Base-by-base conservation (phyloP, 92 coral and sea anemone genomes). In the Metridium senile region DNA sequence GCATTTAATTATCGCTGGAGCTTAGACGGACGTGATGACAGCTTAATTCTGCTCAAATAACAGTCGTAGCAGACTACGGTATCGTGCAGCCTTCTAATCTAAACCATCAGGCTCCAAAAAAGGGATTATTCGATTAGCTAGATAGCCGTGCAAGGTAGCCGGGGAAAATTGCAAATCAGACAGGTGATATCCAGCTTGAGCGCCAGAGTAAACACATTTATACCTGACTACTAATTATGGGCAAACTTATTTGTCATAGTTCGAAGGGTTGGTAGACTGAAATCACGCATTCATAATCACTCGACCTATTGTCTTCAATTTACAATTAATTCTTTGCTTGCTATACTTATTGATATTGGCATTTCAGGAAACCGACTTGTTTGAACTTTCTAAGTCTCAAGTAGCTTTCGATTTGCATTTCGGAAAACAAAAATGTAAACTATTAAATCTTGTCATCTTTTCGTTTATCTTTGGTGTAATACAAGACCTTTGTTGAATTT, bases 381-480 rank as follows among this genome's bases (percentile, higher is more conserved):
- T 92, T 92, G 93, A 84, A 72, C 87, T 85, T 79, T 54, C 70
- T 70, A 81, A 69, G 89, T 76, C 82, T 75, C 87, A 82, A 85
- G 93, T 82, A 85, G 83, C 91, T 77, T 87, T 67, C 89, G 80
- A 92, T 89, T 92, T 92, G 83, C 93, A 89, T 92, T 89, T 92
- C 93, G 88, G 91, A 92, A 92, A 88, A 80, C 74, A 76, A 89
- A 92, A 88, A 92, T 88, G 97, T 89, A 92, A 92, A 92, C 97
- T 83, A 89, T 92, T 92, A 86, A 64, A 73, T 77, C 79, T 79
- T 92, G 97, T 86, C 97, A 87, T 51, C 82, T 75, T 65, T 76
- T 74, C 79, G 93, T 92, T 92, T 92, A 84, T 84, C 77, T 85
- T 85, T 75, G 89, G 84, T 79, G 97, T 85, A 89, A 92, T 79